A percentile compares a stretch with the other conserved stretches of the same genome.
Conservation (phyloP, 1,140 invertebrate species). For the Xylocopa sonorina region DNA sequence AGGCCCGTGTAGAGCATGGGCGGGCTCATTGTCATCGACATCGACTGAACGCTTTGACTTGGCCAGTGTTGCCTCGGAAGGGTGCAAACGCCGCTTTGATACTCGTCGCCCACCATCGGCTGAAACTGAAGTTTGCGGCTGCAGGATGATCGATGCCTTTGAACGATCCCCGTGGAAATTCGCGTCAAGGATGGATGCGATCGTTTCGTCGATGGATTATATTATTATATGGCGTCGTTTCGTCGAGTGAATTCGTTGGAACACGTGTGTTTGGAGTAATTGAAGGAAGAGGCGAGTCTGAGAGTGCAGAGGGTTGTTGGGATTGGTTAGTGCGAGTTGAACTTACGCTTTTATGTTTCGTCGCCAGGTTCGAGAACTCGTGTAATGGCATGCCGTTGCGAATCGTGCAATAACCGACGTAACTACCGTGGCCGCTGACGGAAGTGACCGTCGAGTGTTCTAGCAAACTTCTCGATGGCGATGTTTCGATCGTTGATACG, state of each 20-base stretch:
- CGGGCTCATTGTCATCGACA: conserved; percentile 78
- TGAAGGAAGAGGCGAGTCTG: too few relatives aligned
- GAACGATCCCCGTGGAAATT: background rate
- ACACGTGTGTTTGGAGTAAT: background rate
- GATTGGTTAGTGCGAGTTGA: conserved; percentile 18
- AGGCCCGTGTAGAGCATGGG: conserved; percentile 76
- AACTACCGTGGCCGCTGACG: conserved; percentile 79
- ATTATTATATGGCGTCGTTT: too few relatives aligned
- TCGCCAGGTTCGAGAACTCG: conserved; percentile 82
- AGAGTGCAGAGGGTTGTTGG: too few relatives aligned
- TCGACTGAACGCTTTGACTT: conserved; percentile 74
- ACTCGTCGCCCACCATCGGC: conserved; percentile 76
- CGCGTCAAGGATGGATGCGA: background rate
- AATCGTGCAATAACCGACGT: conserved; percentile 87
- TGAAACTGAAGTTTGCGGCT: conserved; percentile 69
- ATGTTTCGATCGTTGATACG: conserved; percentile 90
- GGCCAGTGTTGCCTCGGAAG: conserved; percentile 80
- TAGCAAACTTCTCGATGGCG: conserved; percentile 84
- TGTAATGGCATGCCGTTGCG: conserved; percentile 86
- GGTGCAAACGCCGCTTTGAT: conserved; percentile 79
- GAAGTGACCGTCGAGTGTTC: conserved; percentile 81
- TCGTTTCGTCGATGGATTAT: background rate
- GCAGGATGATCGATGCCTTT: background rate
- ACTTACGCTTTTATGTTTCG: conserved; percentile 79
- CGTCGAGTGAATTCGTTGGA: background rate